Conservation (phyloP, 2,797 vertebrate species). For the Sphenodon punctatus region DNA sequence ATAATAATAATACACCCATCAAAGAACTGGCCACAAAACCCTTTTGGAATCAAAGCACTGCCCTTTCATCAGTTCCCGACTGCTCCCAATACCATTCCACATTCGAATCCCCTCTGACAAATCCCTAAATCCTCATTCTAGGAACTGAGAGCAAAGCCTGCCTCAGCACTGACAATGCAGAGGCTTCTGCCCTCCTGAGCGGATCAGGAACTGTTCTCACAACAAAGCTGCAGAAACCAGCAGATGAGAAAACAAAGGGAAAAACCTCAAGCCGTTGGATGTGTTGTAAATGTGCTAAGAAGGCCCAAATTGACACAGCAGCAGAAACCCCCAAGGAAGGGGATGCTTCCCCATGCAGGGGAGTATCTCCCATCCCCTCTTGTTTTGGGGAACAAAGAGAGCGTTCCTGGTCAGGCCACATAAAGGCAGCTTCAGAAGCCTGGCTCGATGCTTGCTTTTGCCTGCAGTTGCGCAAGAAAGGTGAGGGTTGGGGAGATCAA, state of each 20-base stretch:
- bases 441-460: not conserved
- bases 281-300: constrained; percentile 27
- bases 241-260: constrained; percentile 45
- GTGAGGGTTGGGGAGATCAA: not conserved
- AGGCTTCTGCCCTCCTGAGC: not conserved
- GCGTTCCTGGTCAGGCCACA: too few species aligned
- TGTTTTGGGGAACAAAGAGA: constrained; percentile 55
- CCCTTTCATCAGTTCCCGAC: not conserved
- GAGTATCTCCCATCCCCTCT: constrained; percentile 52
- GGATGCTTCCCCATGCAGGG: constrained; percentile 50
- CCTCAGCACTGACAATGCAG: not conserved
- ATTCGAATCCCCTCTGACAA: not conserved
- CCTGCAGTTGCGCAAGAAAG: constrained; percentile 11
- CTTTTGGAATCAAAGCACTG: not conserved
- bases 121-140: not conserved
- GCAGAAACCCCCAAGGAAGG: constrained; percentile 44
- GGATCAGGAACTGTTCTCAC: not conserved
- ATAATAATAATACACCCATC: too few species aligned
- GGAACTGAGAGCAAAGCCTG: not conserved
- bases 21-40: too few species aligned
- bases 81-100: not conserved
- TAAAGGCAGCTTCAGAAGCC: too few species aligned
- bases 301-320: constrained; percentile 49
- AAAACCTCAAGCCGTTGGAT: constrained; percentile 7
- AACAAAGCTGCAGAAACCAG: not conserved